Evolutionary conservation across 2,113 vertebrate genomes (phyloP).

Genomic region (Symphodus melops): DNA sequence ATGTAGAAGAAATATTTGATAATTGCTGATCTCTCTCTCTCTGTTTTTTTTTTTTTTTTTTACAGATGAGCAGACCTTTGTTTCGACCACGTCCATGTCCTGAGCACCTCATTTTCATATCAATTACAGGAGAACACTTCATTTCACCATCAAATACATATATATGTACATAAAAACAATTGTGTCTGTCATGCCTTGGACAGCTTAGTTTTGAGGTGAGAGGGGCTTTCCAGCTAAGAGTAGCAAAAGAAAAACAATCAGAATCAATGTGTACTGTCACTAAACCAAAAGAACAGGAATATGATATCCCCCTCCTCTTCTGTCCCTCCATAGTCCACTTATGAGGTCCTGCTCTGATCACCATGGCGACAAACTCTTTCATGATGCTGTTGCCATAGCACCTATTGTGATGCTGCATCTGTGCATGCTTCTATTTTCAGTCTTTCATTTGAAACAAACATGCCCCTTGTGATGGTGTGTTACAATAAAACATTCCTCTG

Average conservation of each 20-base stretch:
- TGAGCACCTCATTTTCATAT: constrained; percentile 60
- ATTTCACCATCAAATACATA: constrained; percentile 7
- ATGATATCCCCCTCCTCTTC: constrained; percentile 12
- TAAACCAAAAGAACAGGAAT: constrained; percentile 3
- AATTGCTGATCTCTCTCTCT: no score
- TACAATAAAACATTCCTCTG: constrained; percentile 2
- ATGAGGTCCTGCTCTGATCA: constrained; percentile 64
- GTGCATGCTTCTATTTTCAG: constrained; percentile 56
- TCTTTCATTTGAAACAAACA: constrained; percentile 64
- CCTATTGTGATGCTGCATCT: constrained; percentile 69
- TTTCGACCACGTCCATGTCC: constrained; percentile 1
- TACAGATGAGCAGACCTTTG: no score
- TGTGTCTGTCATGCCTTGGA: no score
- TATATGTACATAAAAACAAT: no score
- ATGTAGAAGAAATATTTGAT: no score
- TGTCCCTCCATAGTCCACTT: constrained; percentile 61
- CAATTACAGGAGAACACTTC: constrained; percentile 18
- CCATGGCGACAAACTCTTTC: constrained; percentile 80
- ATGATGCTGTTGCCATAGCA: constrained; percentile 81
- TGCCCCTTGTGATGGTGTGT: constrained; percentile 11
- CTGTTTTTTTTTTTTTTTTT: no score
- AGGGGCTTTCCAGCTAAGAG: neutral
- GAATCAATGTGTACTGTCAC: neutral
- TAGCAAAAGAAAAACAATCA: neutral
- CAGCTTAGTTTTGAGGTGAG: neutral